Conservation (phyloP, 1,140 invertebrate genomes). For the Pogonomyrmex barbatus region DNA sequence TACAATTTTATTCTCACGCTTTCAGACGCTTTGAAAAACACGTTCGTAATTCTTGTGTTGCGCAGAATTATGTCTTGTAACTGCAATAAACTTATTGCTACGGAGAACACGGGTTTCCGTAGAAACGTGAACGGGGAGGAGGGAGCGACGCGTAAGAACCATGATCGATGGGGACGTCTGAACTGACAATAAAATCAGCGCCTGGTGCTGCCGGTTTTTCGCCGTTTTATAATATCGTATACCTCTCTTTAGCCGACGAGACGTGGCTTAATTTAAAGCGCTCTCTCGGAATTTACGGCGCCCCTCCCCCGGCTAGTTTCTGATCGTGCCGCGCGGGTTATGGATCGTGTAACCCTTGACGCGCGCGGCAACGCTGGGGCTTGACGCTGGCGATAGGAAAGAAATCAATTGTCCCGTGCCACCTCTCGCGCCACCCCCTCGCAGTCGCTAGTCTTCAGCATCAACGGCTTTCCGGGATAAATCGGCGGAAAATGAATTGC, state of each 20-base stretch:
- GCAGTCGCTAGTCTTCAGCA: constrained; percentile 64
- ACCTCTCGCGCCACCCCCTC: constrained; percentile 3
- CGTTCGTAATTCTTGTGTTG: not conserved
- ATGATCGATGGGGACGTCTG: not conserved
- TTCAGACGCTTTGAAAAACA: not conserved
- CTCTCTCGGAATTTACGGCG: constrained; percentile 64
- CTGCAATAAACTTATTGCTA: constrained; percentile 7
- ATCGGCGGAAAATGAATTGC: constrained; percentile 66
- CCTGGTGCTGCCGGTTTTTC: constrained; percentile 44
- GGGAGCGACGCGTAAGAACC: not conserved
- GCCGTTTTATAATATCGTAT: constrained; percentile 51
- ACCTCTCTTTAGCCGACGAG: constrained; percentile 58
- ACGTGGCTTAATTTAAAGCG: constrained; percentile 70
- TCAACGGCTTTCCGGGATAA: constrained; percentile 54
- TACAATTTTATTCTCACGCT: not conserved
- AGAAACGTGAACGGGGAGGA: not conserved
- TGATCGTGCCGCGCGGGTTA: constrained; percentile 56
- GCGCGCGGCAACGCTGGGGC: constrained; percentile 34
- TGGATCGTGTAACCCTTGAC: constrained; percentile 72
- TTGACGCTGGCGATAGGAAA: constrained; percentile 30
- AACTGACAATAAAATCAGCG: constrained; percentile 67
- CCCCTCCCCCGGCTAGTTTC: constrained; percentile 41
- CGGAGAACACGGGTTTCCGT: not conserved
- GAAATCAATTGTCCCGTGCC: constrained; percentile 70
- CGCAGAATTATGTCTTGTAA: not conserved